Conservation (phyloP, 2,797 vertebrate species). For the Centropyge bicolor region DNA sequence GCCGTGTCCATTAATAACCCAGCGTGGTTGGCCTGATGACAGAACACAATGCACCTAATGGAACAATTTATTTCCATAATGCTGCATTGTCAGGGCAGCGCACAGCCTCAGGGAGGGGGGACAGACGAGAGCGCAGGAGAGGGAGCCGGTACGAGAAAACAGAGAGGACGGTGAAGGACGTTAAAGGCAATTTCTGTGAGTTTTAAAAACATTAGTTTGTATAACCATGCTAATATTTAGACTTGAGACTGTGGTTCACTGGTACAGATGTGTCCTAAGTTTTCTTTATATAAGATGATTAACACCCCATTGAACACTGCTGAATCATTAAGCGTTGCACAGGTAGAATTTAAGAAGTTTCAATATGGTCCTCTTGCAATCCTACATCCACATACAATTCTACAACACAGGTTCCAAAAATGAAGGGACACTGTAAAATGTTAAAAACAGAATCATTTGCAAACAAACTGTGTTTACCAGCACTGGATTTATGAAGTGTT, state of each 20-base stretch:
- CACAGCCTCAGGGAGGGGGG: conserved; percentile 26
- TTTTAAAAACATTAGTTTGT: conserved; percentile 22
- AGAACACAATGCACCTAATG: conserved; percentile 88
- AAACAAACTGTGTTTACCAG: too few species aligned
- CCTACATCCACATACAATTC: too few species aligned
- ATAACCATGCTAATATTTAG: neutral
- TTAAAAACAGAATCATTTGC: too few species aligned
- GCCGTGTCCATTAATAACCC: conserved; percentile 86
- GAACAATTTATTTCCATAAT: conserved; percentile 91
- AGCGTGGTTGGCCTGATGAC: conserved; percentile 78
- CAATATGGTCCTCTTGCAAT: neutral
- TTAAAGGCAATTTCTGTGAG: conserved; percentile 40
- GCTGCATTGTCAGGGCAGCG: conserved; percentile 75
- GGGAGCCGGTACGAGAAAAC: neutral
- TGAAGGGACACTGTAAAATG: too few species aligned
- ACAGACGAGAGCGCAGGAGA: conserved; percentile 37
- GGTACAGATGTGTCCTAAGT: neutral
- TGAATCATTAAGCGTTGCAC: neutral
- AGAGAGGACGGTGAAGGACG: conserved; percentile 59
- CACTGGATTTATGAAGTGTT: too few species aligned
- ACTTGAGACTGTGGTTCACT: neutral
- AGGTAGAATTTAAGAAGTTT: neutral
- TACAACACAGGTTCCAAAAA: too few species aligned
- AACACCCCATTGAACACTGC: neutral
- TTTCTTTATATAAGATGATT: neutral